These are phyloP conservation scores for Artemia sp. DNA, from an alignment of 2,888 invertebrate genomes.

Conservation along the genomic window DNA sequence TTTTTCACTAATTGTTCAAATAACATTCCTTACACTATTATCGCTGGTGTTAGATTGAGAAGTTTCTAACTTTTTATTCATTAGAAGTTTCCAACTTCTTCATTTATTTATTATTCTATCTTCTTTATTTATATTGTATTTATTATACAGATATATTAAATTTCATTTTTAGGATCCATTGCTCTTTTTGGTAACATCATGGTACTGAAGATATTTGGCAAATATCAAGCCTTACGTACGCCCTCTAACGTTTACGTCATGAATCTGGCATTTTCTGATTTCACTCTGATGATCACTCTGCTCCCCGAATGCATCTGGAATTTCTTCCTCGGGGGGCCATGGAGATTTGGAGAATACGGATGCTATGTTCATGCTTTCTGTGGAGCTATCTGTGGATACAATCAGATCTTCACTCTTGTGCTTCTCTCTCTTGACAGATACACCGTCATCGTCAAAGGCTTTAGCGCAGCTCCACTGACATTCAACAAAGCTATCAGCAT, in stretches of 20 bases:
- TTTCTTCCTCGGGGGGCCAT: constrained; percentile 26
- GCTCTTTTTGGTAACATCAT: constrained; percentile 18
- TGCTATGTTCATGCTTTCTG: constrained; percentile 31
- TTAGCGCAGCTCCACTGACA: constrained; percentile 29
- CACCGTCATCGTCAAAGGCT: constrained; percentile 31
- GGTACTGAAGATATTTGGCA: constrained; percentile 18
- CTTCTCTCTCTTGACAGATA: constrained; percentile 31
- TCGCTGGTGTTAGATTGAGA: no score
- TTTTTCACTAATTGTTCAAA: no score
- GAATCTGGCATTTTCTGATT: constrained; percentile 30
- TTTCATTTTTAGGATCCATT: not conserved
- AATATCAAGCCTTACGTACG: constrained; percentile 26
- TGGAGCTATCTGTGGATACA: constrained; percentile 30
- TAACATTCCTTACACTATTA: no score
- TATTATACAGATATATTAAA: not conserved
- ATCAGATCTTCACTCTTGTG: constrained; percentile 31
- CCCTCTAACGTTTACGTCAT: constrained; percentile 31
- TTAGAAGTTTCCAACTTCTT: no score
- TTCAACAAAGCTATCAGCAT: constrained; percentile 28
- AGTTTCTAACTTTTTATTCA: not conserved
- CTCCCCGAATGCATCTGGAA: constrained; percentile 22
- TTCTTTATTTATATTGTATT: not conserved
- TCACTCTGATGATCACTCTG: constrained; percentile 30
- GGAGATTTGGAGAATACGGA: constrained; percentile 29
- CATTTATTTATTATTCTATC: no score